A percentile compares a stretch with the other conserved stretches of the same genome.
These are phyloP conservation scores for Brenthis daphne DNA, from an alignment of 2,888 invertebrate species.

Conservation along the genomic window DNA sequence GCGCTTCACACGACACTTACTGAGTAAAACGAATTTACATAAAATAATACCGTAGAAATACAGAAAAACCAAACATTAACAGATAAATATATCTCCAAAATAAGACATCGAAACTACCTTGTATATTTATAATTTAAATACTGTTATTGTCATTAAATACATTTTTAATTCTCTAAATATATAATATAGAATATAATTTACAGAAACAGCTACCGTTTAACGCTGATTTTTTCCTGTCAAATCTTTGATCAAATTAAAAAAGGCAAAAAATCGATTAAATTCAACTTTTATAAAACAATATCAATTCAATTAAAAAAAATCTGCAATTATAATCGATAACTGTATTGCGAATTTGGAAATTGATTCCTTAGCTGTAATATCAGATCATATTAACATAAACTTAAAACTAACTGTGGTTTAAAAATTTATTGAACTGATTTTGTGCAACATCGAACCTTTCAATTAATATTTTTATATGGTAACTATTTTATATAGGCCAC, in stretches of 20 bases:
- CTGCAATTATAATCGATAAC: constrained; percentile 7
- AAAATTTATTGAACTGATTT: constrained; percentile 56
- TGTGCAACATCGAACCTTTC: constrained; percentile 53
- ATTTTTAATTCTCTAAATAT: constrained; percentile 48
- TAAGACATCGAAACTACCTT: constrained; percentile 63
- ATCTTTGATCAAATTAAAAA: constrained; percentile 48
- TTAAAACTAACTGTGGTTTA: constrained; percentile 46
- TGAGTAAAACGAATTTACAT: constrained; percentile 58
- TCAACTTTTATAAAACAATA: constrained; percentile 8
- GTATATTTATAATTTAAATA: constrained; percentile 61
- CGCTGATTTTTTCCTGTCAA: constrained; percentile 4
- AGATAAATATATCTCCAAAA: constrained; percentile 72
- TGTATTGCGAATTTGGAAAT: neutral
- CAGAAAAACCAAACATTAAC: constrained; percentile 71
- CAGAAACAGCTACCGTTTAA: constrained; percentile 24
- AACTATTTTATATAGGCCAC: constrained; percentile 43
- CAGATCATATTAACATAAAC: constrained; percentile 55
- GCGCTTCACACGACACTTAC: constrained; percentile 47
- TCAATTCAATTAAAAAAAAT: constrained; percentile 6
- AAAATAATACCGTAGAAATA: constrained; percentile 77
- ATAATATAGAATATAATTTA: constrained; percentile 42
- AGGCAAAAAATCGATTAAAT: constrained; percentile 19
- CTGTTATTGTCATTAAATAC: constrained; percentile 80
- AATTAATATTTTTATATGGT: constrained; percentile 43
- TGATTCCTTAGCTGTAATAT: constrained; percentile 41